Base-by-base conservation (phyloP, 2,113 vertebrate species). In the Sorex araneus region DNA sequence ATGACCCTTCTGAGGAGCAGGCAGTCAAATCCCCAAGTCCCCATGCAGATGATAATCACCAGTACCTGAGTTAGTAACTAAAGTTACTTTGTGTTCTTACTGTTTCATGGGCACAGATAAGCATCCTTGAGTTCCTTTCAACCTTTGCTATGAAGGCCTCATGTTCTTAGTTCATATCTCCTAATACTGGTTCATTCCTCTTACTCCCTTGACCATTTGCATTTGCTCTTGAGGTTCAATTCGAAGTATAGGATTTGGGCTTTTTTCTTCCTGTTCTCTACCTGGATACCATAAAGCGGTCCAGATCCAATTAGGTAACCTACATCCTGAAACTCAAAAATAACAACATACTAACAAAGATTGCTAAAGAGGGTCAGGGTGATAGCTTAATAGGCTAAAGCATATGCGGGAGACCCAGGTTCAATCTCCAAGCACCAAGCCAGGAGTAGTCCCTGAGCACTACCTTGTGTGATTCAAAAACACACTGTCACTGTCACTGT, bases 221-320 rank as follows among this genome's bases (percentile, higher is more conserved):
- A 80, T 90, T 76, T 81, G 30, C 9, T 85, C 50, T 50, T 71
- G 25, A 84, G 34, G 21, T 34, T 93, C 77, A 66, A 75, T 64
- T 11, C 19, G 40, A 92, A 32, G 0, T 79, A 1, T 32, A 7
- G 15, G 27, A 12, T 64, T 10, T 67, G 15, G 8, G 63, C 25
- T 71, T 79, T 73, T 73, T 70, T 73, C 40, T 19, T 9, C 9
- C 32, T 25, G 28, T n/a, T 84, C 66, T 13, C 74, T 73, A 40
- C 27, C 92, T 3, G 80, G n/a, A 74, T 84, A 45, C 34, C 76
- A 67, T 25, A 18, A 18, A 84, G 5, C 80, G 18, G n/a, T 70
- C 45, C 16, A 10, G 21, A 75, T 95, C 30, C 82, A 90, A 57
- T 54, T 43, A 40, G 40, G 40, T 40, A 40, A 40, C 40, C 40